These are phyloP conservation scores for Luscinia luscinia DNA, from an alignment of 2,797 vertebrate species.

Conservation along the genomic window DNA sequence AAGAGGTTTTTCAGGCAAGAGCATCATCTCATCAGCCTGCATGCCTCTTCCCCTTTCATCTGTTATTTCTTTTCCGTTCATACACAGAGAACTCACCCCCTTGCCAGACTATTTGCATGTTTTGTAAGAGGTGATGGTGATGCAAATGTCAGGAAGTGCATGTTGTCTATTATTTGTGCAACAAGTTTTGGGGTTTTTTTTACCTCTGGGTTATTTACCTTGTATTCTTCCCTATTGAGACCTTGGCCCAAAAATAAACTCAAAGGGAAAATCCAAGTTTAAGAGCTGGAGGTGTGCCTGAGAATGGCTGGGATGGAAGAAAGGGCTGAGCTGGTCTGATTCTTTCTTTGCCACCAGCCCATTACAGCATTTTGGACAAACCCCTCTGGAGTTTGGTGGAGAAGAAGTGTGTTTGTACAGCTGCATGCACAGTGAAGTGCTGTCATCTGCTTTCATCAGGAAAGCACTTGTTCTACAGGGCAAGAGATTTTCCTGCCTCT, in stretches of 20 bases:
- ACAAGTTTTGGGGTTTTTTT: not conserved
- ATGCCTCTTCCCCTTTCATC: not conserved
- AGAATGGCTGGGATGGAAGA: not conserved
- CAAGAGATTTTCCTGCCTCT: not conserved
- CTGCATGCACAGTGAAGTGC: not conserved
- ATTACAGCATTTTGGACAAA: not conserved
- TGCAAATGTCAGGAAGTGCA: conserved; percentile 4
- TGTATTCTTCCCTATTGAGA: not conserved
- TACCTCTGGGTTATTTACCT: conserved; percentile 27
- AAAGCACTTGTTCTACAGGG: not conserved
- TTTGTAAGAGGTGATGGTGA: not conserved
- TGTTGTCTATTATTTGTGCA: not conserved
- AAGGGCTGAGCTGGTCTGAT: not conserved
- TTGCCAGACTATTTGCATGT: conserved; percentile 38
- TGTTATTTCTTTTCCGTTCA: conserved; percentile 36
- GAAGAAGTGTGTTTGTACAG: conserved; percentile 13
- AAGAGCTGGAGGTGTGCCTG: not conserved
- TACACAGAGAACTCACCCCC: not conserved
- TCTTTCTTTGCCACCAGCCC: not conserved
- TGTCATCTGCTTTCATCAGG: not conserved
- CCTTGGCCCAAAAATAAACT: not conserved
- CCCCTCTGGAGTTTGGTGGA: not conserved
- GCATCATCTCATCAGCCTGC: not conserved
- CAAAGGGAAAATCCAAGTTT: not conserved
- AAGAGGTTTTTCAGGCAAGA: not conserved